phyloP scores from a whole-genome alignment of 2,113 vertebrate species.

The Pteropus alecto region DNA sequence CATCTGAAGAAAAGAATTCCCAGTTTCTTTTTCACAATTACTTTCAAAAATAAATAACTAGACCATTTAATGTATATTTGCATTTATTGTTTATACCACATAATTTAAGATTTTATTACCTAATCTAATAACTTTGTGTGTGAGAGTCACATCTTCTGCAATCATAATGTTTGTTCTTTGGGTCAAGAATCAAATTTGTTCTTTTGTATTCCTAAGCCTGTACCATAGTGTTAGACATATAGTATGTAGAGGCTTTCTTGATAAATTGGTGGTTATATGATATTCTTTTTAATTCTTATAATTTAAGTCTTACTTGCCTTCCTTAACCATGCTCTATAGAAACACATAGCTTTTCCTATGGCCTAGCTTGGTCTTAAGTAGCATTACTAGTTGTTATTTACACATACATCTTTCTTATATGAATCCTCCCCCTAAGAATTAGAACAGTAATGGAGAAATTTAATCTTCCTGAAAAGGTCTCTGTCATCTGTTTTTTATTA shows the following conservation, averaged over 20 bases:
- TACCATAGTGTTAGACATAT: background rate
- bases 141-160: background rate
- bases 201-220: background rate
- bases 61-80: background rate
- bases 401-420: background rate
- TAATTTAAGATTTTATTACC: background rate
- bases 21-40: conserved; percentile 14
- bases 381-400: background rate
- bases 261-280: background rate
- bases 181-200: background rate
- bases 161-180: background rate
- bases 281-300: conserved; percentile 4
- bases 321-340: background rate
- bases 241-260: background rate
- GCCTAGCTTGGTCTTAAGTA: background rate
- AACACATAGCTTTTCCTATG: background rate
- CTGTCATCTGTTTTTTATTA: background rate
- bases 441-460: background rate
- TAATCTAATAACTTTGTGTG: background rate
- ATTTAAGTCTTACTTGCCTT: background rate
- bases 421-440: background rate
- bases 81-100: background rate
- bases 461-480: background rate
- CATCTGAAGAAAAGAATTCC: background rate
- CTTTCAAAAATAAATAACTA: background rate